Evolutionary conservation across 2,888 invertebrate genomes (phyloP).

Genomic region (Matsumyia berberina): DNA sequence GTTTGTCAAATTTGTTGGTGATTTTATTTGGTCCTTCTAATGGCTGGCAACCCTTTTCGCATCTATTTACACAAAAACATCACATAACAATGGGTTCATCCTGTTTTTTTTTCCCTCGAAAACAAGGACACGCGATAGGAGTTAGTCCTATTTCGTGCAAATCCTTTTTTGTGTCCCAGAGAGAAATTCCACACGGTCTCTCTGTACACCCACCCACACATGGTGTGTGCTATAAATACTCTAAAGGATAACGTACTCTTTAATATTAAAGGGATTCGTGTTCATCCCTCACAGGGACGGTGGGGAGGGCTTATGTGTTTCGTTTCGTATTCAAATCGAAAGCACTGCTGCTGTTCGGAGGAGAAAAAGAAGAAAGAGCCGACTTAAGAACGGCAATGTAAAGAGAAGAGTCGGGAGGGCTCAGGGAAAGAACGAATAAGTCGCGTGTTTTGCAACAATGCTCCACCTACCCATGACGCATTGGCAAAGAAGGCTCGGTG

Average conservation of each 20-base stretch:
- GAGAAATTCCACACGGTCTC: constrained; percentile 21
- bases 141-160: constrained; percentile 34
- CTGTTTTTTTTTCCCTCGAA: constrained; percentile 61
- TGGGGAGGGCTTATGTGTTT: constrained; percentile 62
- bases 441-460: constrained; percentile 69
- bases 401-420: constrained; percentile 23
- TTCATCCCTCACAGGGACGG: constrained; percentile 1
- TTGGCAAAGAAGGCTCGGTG: constrained; percentile 37
- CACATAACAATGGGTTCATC: constrained; percentile 73
- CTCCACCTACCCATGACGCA: constrained; percentile 73
- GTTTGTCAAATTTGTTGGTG: constrained; percentile 55
- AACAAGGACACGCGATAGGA: constrained; percentile 50
- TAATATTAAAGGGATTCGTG: constrained; percentile 69
- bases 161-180: constrained; percentile 17
- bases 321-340: constrained; percentile 41
- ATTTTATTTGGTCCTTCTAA: constrained; percentile 38
- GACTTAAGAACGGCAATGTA: constrained; percentile 8
- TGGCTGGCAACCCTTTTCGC: constrained; percentile 73
- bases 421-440: constrained; percentile 63
- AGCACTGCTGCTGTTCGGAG: constrained; percentile 42
- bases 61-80: constrained; percentile 67
- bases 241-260: constrained; percentile 68
- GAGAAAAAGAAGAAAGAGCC: constrained; percentile 45
- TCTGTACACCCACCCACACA: constrained; percentile 16
- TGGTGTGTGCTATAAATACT: constrained; percentile 36